These are phyloP conservation scores for Mongoloraphidia duomilia DNA, from an alignment of 2,888 invertebrate species.

Conservation along the genomic window DNA sequence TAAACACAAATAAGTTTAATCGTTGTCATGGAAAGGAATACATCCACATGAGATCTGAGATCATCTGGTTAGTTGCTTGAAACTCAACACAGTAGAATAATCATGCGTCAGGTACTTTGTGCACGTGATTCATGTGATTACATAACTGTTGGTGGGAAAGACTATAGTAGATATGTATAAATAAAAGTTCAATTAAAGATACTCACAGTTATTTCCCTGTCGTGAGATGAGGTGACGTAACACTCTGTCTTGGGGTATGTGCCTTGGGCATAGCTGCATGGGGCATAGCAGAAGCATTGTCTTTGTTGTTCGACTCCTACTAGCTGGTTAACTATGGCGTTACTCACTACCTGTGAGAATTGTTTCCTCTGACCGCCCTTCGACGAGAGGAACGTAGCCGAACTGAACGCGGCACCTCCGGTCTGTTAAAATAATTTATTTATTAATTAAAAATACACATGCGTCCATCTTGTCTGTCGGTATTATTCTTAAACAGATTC, in stretches of 20 bases:
- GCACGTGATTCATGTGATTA: no score
- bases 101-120: no score
- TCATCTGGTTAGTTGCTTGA: no score
- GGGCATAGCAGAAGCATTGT: conserved; percentile 28
- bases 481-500: no score
- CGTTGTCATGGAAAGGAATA: no score
- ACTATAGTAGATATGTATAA: neutral
- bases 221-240: conserved; percentile 28
- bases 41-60: no score
- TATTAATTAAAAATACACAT: no score
- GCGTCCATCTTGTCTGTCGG: no score
- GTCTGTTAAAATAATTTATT: conserved; percentile 30
- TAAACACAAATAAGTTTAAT: no score
- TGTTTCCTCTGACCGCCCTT: conserved; percentile 44
- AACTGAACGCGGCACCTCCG: conserved; percentile 50
- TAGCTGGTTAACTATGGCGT: conserved; percentile 31
- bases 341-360: conserved; percentile 38
- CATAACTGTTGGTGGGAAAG: no score
- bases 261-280: conserved; percentile 24
- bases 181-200: neutral
- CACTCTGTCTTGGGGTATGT: conserved; percentile 29
- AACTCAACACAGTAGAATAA: no score
- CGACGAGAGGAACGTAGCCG: conserved; percentile 39
- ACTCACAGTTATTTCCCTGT: conserved; percentile 21
- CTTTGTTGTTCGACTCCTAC: conserved; percentile 27